A percentile compares a stretch with the other conserved stretches of the same genome.
phyloP scores from a whole-genome alignment of 2,113 vertebrate genomes.

The Montifringilla adamsi region DNA sequence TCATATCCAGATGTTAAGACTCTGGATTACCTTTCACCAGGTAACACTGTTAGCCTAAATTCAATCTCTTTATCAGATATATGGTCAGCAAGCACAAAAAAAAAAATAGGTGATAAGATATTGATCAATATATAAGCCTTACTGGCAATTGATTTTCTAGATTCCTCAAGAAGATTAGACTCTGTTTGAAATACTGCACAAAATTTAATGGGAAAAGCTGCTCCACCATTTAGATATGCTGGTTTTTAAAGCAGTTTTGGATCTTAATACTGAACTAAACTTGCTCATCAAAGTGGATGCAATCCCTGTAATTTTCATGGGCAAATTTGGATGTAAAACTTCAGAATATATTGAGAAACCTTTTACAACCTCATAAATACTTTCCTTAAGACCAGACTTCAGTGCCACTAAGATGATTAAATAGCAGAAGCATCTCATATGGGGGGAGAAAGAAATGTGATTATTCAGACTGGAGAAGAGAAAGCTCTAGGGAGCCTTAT shows the following conservation, averaged over 20 bases:
- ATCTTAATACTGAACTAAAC: not conserved
- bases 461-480: not conserved
- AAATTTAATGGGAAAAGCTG: not conserved
- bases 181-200: not conserved
- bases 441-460: not conserved
- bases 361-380: not conserved
- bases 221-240: not conserved
- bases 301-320: not conserved
- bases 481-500: not conserved
- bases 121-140: not conserved
- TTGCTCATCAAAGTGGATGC: not conserved
- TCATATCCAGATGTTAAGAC: not conserved
- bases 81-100: not conserved
- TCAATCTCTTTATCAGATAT: not conserved
- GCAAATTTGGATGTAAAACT: accelerated
- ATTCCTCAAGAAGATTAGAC: not conserved
- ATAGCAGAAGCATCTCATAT: not conserved
- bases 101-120: not conserved
- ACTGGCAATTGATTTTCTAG: not conserved
- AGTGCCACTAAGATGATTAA: not conserved
- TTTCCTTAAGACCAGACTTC: not conserved
- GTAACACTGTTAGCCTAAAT: not conserved
- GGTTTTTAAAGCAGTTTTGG: not conserved
- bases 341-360: not conserved
- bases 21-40: not conserved